These are phyloP conservation scores for Eurypyga helias DNA, from an alignment of 2,113 vertebrate species.

Conservation along the genomic window DNA sequence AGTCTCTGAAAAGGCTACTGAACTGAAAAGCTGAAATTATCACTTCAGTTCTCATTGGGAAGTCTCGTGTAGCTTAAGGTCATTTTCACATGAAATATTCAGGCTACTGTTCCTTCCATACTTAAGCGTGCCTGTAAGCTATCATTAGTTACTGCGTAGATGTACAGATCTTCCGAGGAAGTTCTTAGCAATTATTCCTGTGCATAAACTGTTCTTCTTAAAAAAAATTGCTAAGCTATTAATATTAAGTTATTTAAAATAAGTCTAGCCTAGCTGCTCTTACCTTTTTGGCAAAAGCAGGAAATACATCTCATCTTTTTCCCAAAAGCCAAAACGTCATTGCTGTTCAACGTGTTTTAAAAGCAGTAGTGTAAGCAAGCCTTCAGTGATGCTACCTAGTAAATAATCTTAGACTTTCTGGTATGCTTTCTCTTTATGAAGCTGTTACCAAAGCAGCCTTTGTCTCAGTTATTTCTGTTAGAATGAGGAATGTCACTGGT, in stretches of 20 bases:
- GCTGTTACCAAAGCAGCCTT: neutral
- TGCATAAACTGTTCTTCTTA: neutral
- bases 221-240: neutral
- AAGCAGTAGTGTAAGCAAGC: neutral
- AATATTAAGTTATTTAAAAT: neutral
- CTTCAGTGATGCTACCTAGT: neutral
- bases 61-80: neutral
- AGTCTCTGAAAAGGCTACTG: neutral
- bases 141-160: neutral
- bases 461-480: neutral
- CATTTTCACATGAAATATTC: neutral
- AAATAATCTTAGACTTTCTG: neutral
- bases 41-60: neutral
- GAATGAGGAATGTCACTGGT: neutral
- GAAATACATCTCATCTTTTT: neutral
- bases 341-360: neutral
- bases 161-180: neutral
- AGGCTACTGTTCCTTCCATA: neutral
- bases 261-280: neutral
- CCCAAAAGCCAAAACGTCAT: neutral
- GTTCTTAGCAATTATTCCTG: neutral
- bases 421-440: neutral
- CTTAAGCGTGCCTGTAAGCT: neutral
- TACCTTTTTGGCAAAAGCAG: neutral
- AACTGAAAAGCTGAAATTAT: neutral